Evolutionary conservation across 2,797 vertebrate species (phyloP), one percentile per base, ranked within the genome.

Genomic region (Arremon brunneinucha): DNA sequence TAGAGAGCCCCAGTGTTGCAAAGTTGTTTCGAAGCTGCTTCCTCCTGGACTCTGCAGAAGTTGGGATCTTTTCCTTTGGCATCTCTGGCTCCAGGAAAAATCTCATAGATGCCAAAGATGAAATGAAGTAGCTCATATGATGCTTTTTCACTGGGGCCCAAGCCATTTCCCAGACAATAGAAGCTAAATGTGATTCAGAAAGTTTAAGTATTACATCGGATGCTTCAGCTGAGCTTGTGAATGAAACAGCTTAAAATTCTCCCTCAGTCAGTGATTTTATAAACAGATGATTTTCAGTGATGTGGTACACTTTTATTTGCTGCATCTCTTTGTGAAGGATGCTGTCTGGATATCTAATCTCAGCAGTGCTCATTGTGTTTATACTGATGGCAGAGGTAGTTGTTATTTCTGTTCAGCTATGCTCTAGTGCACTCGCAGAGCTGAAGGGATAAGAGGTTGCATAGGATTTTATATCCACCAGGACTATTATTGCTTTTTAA

Each of bases 391-490:
- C 64, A 49, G 85, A 93, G 70, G 93, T 78, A 88, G 77, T 92
- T 90, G 92, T 95, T 96, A 91, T 94, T 94, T 90, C 89, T 96
- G 85, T 72, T 96, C 91, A 77, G 89, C 91, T 53, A 90, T 50
- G 91, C 95, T 95, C 93, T 56, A 59, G 77, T 93, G 93, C 93
- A 52, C 88, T 83, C 56, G 2, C 84, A 86, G 83, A 69, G 76
- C 91, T 90, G 88, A 87, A 94, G 62, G 87, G 87, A 22, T 72
- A 59, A 91, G 77, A 89, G 68, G 64, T 71, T 95, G 83, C 74
- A n/a, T 6, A 82, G 93, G 60, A 92, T 87, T 96, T 93, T 91
- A 84, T 96, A 96, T 95, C 90, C 74, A 89, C 68, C 28, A 76
- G 46, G 50, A 60, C 84, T 80, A 17, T 95, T 90, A 92, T 30